Base-by-base conservation (phyloP, 2,888 invertebrate species). In the Agrochola circellaris region DNA sequence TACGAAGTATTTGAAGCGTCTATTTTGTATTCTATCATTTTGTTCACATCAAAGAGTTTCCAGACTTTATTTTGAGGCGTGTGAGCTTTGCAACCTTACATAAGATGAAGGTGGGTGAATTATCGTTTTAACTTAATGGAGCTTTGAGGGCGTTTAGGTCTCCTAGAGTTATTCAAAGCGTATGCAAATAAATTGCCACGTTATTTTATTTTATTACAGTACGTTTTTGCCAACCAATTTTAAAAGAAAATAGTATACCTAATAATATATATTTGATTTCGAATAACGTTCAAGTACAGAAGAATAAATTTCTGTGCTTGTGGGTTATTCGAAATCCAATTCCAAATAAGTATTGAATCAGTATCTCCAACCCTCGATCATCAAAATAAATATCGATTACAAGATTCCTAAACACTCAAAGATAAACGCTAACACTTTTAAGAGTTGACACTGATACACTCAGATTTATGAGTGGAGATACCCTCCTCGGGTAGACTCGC, bases 381-480 rank as follows among this genome's bases (percentile, higher is more conserved):
- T 60, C 60, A 60, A 73, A 78, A 70, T 71, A 79, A 65, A 78
- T 83, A 85, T 87, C 81, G 76, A 81, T 87, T 76, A 65, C 69
- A 69, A 77, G 64, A 13, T 73, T 67, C 76, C 81, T 75, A 85
- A 85, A 67, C 61, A 78, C 71, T 87, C 70, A 30, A 79, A 85
- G 81, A 81, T 82, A 83, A 83, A 83, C 81, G 80, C 80, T 83
- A 87, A 82, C 84, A 77, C 75, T 87, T 87, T 76, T 81, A 81
- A 82, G 78, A 85, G 78, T 85, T 87, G 87, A 85, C 87, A 87
- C 87, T 83, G 87, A 87, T 85, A 87, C 87, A 68, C 73, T 80
- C 73, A 85, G 87, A 87, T 87, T 87, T 87, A 87, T 83, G 85
- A 84, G 77, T 56, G 64, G 69, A 66, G 75, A 67, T 65, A 76